Base-by-base conservation (phyloP, 2,113 vertebrate genomes). In the Channa argus region DNA sequence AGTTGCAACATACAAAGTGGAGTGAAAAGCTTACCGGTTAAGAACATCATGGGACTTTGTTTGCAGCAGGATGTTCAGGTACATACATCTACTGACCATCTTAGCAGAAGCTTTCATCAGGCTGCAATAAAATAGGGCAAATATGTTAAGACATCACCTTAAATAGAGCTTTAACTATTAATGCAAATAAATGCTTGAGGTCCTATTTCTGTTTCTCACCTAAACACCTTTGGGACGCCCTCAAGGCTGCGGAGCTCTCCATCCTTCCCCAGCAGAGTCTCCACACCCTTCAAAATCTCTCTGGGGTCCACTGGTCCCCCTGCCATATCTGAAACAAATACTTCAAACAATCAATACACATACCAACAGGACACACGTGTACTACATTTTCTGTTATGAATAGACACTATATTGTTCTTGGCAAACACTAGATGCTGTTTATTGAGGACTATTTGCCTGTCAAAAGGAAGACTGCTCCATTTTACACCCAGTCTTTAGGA, bases 61-160 rank as follows among this genome's bases (percentile, higher is more conserved):
- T 90, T 99, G 97, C 71, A 98, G 94, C n/a, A 98, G 83, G 80
- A 99, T 97, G 89, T 97, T 98, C 77, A 98, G 89, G 89, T 99
- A 99, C 79, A 97, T 97, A 77, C 97, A 99, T n/a, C 97, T 95
- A 75, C 97, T 97, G 87, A 98, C 97, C 96, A 99, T 95, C 93
- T 98, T 98, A 64, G 95, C 94, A 0, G 97, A 96, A 9, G 96
- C 96, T 88, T 99, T 99, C 97, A 99, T 99, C 1, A 98, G 87
- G 82, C 97, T 98, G 84, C 0, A 38, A 5, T 9, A 6, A 33
- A 59, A 49, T 46, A 38, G 8, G 52, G 9, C 6, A 71, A 24
- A 47, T 4, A 34, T 45, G 43, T 77, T 39, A 60, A 37, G 5
- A 70, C 15, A 0, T 38, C 11, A 4, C 51, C 5, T 0, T 24